phyloP scores from a whole-genome alignment of 2,797 vertebrate species.

The Sorex maritimensis region DNA sequence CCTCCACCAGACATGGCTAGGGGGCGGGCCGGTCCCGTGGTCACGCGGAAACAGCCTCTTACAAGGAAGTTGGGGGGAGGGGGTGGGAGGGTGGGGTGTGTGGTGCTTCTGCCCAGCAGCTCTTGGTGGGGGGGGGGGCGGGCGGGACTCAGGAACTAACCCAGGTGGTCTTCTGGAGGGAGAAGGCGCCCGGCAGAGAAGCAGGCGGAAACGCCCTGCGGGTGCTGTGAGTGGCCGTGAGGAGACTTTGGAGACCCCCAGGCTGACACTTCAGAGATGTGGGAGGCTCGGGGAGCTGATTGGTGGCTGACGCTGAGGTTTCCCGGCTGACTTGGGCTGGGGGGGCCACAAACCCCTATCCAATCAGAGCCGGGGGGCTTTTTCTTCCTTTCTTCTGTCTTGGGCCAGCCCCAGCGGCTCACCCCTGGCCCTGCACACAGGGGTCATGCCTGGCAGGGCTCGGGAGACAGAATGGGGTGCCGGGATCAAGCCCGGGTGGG shows the following conservation, averaged over 20 bases:
- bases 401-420: too few relatives aligned
- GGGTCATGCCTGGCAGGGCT: too few relatives aligned
- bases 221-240: background rate
- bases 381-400: too few relatives aligned
- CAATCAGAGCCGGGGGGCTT: background rate
- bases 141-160: background rate
- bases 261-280: background rate
- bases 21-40: too few relatives aligned
- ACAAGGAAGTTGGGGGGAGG: too few relatives aligned
- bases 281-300: background rate
- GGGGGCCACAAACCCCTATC: background rate
- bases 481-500: too few relatives aligned
- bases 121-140: too few relatives aligned
- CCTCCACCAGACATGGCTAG: too few relatives aligned
- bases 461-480: too few relatives aligned
- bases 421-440: too few relatives aligned
- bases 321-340: background rate
- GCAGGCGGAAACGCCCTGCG: background rate
- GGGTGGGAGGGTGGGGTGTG: background rate
- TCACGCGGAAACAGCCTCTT: too few relatives aligned
- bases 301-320: background rate
- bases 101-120: too few relatives aligned
- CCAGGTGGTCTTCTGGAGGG: background rate
- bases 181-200: background rate
- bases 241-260: background rate